Evolutionary conservation across 2,888 invertebrate species (phyloP).

Genomic region (Bursaphelenchus okinawaensis): DNA sequence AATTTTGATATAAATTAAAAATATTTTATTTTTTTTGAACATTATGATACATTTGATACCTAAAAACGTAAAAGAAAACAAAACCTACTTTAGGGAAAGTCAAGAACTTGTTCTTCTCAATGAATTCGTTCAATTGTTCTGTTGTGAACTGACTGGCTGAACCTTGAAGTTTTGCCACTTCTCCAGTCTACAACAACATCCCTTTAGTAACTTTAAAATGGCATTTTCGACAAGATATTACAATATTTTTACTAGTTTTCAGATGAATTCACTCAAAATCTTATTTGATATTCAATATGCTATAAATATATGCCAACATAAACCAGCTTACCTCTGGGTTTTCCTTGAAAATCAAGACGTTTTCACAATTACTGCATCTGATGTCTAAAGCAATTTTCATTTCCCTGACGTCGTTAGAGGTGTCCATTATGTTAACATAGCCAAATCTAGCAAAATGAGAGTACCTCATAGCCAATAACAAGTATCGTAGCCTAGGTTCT

Average conservation of each 20-base stretch:
- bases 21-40: too few species aligned
- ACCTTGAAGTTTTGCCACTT: conserved; percentile 39
- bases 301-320: neutral
- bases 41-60: neutral
- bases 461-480: conserved; percentile 51
- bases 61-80: neutral
- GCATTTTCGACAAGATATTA: too few species aligned
- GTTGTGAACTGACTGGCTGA: conserved; percentile 36
- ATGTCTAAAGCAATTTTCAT: conserved; percentile 43
- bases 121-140: conserved; percentile 57
- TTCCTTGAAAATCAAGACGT: conserved; percentile 61
- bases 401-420: conserved; percentile 19
- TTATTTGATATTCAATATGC: conserved; percentile 17
- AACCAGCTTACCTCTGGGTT: conserved; percentile 43
- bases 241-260: too few species aligned
- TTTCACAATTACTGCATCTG: conserved; percentile 56
- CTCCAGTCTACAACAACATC: conserved; percentile 42
- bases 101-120: conserved; percentile 59
- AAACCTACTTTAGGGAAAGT: conserved; percentile 57
- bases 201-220: too few species aligned
- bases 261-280: too few species aligned
- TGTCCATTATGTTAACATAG: conserved; percentile 40
- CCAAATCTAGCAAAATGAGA: conserved; percentile 50
- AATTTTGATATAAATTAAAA: too few species aligned
- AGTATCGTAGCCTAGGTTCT: conserved; percentile 46